These are phyloP conservation scores for Aleiodes alternator DNA, from an alignment of 2,888 invertebrate genomes.

Conservation along the genomic window DNA sequence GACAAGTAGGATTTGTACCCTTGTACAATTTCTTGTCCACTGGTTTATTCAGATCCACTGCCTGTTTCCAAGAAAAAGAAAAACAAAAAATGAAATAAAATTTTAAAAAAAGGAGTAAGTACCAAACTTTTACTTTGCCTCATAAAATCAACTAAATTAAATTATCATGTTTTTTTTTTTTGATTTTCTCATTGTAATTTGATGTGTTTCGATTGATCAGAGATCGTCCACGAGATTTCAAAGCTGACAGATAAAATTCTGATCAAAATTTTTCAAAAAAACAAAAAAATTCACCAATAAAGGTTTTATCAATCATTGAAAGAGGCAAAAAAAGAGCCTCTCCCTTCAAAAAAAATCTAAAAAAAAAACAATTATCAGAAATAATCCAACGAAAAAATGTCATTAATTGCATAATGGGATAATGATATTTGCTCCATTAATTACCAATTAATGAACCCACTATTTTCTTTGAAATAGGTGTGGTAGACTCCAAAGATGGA, in stretches of 20 bases:
- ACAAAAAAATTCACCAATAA: too few relatives aligned
- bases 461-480: slow-evolving; percentile 49
- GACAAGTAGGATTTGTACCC: slow-evolving; percentile 99
- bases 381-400: not conserved
- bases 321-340: not conserved
- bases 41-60: slow-evolving; percentile 96
- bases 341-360: not conserved
- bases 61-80: slow-evolving; percentile 77
- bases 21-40: slow-evolving; percentile 99
- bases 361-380: not conserved
- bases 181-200: too few relatives aligned
- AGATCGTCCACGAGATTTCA: too few relatives aligned
- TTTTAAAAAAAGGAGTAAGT: too few relatives aligned
- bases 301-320: not conserved
- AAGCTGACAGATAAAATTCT: too few relatives aligned
- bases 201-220: too few relatives aligned
- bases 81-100: too few relatives aligned
- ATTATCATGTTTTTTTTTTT: too few relatives aligned
- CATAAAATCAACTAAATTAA: too few relatives aligned
- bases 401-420: not conserved
- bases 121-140: too few relatives aligned
- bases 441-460: not conserved
- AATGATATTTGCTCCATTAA: not conserved
- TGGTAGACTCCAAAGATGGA: slow-evolving; percentile 51
- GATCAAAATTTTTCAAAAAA: not conserved